These are phyloP conservation scores for Phrynosoma platyrhinos DNA, from an alignment of 2,113 vertebrate species.

Conservation along the genomic window DNA sequence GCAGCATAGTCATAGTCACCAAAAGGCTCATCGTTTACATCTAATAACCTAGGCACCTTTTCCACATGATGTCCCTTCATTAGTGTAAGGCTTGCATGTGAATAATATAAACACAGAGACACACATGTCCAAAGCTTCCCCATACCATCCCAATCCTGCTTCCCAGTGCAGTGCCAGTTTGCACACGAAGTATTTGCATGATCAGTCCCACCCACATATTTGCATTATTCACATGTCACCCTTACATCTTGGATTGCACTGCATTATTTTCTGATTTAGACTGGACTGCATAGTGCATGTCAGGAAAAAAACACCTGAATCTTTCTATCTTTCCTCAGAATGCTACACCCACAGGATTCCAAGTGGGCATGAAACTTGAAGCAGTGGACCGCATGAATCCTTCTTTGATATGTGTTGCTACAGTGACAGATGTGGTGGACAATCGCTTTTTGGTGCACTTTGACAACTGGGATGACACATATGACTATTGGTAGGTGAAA, in stretches of 20 bases:
- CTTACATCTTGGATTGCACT: not conserved
- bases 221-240: not conserved
- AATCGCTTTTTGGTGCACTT: conserved; percentile 96
- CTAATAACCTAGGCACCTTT: no score
- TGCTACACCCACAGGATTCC: conserved; percentile 84
- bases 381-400: conserved; percentile 99
- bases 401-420: conserved; percentile 96
- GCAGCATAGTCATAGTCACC: no score
- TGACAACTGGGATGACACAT: conserved; percentile 99
- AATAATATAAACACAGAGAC: not conserved
- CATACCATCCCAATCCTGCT: not conserved
- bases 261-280: no score
- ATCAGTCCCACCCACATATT: not conserved
- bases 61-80: not conserved
- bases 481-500: conserved; percentile 92
- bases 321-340: conserved; percentile 71
- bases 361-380: conserved; percentile 96
- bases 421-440: conserved; percentile 93
- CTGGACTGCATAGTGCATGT: not conserved
- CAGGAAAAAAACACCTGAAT: not conserved
- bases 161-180: not conserved
- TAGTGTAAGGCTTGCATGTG: not conserved
- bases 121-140: not conserved
- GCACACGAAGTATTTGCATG: not conserved
- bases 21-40: not conserved